A percentile compares a stretch with the other conserved stretches of the same genome.
phyloP scores from a whole-genome alignment of 2,113 vertebrate genomes.

The Colius striatus region DNA sequence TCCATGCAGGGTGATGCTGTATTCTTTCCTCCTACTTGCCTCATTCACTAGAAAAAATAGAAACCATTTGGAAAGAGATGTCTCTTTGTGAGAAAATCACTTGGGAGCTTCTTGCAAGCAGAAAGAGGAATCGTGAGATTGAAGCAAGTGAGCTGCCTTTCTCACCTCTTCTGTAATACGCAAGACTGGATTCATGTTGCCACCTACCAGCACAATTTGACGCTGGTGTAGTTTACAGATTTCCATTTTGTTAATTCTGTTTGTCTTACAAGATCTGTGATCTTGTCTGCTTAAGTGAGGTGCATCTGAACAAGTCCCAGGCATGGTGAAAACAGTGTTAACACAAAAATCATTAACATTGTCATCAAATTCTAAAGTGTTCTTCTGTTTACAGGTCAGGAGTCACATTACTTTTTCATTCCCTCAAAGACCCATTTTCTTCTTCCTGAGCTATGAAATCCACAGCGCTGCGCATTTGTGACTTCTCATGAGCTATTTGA shows the following conservation, averaged over 20 bases:
- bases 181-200: constrained; percentile 45
- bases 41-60: constrained; percentile 31
- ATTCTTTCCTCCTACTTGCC: constrained; percentile 31
- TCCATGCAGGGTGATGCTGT: neutral
- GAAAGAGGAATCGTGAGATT: constrained; percentile 18
- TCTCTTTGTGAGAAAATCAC: constrained; percentile 20
- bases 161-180: constrained; percentile 55
- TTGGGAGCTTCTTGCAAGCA: constrained; percentile 20
- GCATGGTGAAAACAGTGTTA: neutral
- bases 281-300: neutral
- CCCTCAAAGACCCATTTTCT: neutral
- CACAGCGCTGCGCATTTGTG: neutral
- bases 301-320: neutral
- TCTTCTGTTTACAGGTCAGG: neutral
- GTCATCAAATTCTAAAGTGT: neutral
- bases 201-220: constrained; percentile 22
- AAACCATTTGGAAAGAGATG: constrained; percentile 6
- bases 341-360: neutral
- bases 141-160: constrained; percentile 24
- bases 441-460: neutral
- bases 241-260: neutral
- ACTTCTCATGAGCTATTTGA: neutral
- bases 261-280: neutral
- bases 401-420: neutral
- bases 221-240: neutral